Evolutionary conservation across 2,888 invertebrate species (phyloP).

Genomic region (Harpagoxenus sublaevis): DNA sequence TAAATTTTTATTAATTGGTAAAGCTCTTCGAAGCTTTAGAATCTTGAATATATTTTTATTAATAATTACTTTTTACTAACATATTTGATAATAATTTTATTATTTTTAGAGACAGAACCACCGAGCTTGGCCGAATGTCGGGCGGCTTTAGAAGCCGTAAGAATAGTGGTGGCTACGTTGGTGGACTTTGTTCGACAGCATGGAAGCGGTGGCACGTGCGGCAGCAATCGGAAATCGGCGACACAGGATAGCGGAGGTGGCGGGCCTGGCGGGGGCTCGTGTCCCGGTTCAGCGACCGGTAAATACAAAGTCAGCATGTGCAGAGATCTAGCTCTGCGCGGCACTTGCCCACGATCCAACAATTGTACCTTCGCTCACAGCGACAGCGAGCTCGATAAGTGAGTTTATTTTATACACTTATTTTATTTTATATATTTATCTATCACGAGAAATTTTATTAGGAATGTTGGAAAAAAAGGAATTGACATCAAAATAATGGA

Average conservation of each 20-base stretch:
- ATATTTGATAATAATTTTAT: conserved; percentile 2
- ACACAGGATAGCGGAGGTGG: conserved; percentile 87
- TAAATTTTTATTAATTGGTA: neutral
- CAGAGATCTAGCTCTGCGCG: conserved; percentile 92
- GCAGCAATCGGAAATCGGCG: conserved; percentile 88
- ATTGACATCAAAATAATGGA: neutral
- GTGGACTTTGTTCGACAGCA: conserved; percentile 93
- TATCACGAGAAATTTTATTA: neutral
- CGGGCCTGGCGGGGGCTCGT: conserved; percentile 86
- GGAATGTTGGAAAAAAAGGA: neutral
- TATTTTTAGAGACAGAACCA: conserved; percentile 87
- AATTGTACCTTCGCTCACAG: conserved; percentile 97
- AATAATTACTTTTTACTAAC: neutral
- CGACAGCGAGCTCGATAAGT: conserved; percentile 96
- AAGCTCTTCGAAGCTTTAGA: neutral
- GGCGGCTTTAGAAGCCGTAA: conserved; percentile 90
- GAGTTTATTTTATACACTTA: conserved; percentile 68
- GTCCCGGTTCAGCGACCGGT: conserved; percentile 1
- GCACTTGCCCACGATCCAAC: conserved; percentile 94
- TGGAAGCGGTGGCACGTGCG: conserved; percentile 24
- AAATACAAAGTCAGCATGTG: conserved; percentile 97
- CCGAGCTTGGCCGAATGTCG: conserved; percentile 90
- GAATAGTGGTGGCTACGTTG: conserved; percentile 91
- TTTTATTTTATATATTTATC: neutral
- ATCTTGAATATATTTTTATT: neutral